These are phyloP conservation scores for Drosophila silvestris DNA, from an alignment of 2,888 invertebrate species.

Conservation along the genomic window DNA sequence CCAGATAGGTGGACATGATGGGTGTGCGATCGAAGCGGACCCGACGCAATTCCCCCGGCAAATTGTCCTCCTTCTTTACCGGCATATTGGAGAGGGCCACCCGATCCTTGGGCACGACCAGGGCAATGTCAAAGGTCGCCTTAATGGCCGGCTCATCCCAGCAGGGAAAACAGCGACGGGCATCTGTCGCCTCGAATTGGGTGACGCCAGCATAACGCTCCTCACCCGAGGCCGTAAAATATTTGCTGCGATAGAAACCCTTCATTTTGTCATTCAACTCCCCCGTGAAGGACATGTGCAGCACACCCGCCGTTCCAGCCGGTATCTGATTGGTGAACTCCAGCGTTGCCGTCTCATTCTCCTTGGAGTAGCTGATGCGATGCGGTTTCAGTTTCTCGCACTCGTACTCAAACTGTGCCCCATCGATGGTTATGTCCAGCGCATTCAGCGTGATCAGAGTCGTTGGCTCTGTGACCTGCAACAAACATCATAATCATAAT, in stretches of 20 bases:
- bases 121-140: slow-evolving; percentile 95
- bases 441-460: slow-evolving; percentile 91
- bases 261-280: slow-evolving; percentile 96
- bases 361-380: slow-evolving; percentile 82
- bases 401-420: slow-evolving; percentile 87
- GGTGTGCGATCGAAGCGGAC: slow-evolving; percentile 93
- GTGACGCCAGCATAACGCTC: slow-evolving; percentile 95
- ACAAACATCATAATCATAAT: slow-evolving; percentile 56
- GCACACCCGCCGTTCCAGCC: slow-evolving; percentile 86
- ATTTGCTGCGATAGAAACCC: slow-evolving; percentile 97
- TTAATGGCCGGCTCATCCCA: slow-evolving; percentile 99
- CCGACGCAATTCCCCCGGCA: slow-evolving; percentile 86
- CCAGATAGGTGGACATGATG: slow-evolving; percentile 97
- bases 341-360: slow-evolving; percentile 90
- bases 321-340: slow-evolving; percentile 88
- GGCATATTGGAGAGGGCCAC: slow-evolving; percentile 98
- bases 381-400: slow-evolving; percentile 84
- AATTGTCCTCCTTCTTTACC: slow-evolving; percentile 85
- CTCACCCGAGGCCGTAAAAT: slow-evolving; percentile 90
- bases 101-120: slow-evolving; percentile 92
- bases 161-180: slow-evolving; percentile 97
- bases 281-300: slow-evolving; percentile 92
- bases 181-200: slow-evolving; percentile 96
- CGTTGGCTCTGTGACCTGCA: slow-evolving; percentile 89
- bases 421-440: slow-evolving; percentile 90